Base-by-base conservation (phyloP, 2,888 invertebrate species). In the Zootermopsis nevadensis region DNA sequence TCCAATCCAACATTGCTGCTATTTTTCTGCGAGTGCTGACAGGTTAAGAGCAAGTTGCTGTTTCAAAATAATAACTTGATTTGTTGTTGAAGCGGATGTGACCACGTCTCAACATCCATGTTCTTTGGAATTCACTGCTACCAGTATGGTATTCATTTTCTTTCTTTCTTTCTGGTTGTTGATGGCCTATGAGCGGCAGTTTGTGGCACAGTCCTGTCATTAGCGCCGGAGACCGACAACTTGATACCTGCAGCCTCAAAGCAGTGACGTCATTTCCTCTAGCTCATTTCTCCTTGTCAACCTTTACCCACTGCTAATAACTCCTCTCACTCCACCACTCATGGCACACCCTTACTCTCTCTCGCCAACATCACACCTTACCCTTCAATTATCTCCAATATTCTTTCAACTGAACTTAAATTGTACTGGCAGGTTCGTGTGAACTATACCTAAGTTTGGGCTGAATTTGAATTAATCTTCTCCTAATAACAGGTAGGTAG, bases 131-230 rank as follows among this genome's bases (percentile, higher is more conserved):
- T 4, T 8, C 48, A 15, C 48, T 48, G 48, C 48, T 48, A 48
- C 48, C 48, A 48, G 48, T 0, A 48, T 48, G 48, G 48, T 48
- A 48, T 19, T 19, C 15, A 15, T 48, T 3, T 19, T 12, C 48
- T 15, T 48, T 12, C 48, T 48, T 12, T 8, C 60, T 60, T 12
- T 8, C 60, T 24, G 6, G 22, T 31, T 22, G 69, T 19, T 69
- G 69, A 31, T 31, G 31, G 69, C 69, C 69, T 6, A 15, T 33
- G 33, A 66, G 66, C 66, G 12, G 60, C 69, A 69, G 27, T n/a
- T 55, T 2, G 10, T 42, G 3, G 38, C 12, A 15, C 66, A 12
- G 77, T 79, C 82, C 82, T 82, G 79, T 82, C 60, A 82, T 82
- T 82, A 82, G n/a, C 66, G 19, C 60, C 60, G 60, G 27, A 27